Evolutionary conservation across 2,888 invertebrate species (phyloP).

Genomic region (Cryptus armator): DNA sequence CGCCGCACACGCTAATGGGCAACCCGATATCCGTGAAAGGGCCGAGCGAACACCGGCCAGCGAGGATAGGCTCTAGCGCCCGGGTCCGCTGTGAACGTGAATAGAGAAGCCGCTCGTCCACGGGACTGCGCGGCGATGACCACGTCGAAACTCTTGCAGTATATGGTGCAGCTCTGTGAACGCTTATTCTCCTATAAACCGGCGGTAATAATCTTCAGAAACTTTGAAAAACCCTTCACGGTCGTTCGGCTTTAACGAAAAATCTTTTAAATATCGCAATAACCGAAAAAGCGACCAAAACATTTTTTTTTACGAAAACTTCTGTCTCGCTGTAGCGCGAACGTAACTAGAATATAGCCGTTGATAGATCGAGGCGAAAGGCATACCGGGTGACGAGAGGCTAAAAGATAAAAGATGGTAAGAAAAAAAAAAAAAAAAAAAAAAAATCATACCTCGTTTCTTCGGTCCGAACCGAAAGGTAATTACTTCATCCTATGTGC

Average conservation of each 20-base stretch:
- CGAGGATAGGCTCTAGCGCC: constrained; percentile 41
- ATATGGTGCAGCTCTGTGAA: neutral
- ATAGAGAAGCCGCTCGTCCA: constrained; percentile 55
- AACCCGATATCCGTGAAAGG: constrained; percentile 84
- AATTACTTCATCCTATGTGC: constrained; percentile 83
- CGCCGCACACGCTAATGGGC: constrained; percentile 81
- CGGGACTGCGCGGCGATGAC: constrained; percentile 40
- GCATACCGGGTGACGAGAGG: constrained; percentile 51
- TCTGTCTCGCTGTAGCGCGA: neutral
- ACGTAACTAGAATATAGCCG: constrained; percentile 43
- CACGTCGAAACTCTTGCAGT: constrained; percentile 30
- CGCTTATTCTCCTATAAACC: neutral
- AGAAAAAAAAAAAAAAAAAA: constrained; percentile 5
- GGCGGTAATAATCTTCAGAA: neutral
- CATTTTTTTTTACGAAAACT: neutral
- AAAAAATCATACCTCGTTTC: constrained; percentile 16
- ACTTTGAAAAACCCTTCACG: neutral
- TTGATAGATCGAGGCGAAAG: constrained; percentile 41
- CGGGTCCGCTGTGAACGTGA: constrained; percentile 37
- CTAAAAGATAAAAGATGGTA: constrained; percentile 43
- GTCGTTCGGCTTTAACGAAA: neutral
- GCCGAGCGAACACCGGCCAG: constrained; percentile 65
- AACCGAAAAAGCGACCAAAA: neutral
- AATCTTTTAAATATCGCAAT: neutral
- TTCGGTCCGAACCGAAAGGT: constrained; percentile 76